Base-by-base conservation (phyloP, 2,888 invertebrate species). In the Eupithecia exiguata region DNA sequence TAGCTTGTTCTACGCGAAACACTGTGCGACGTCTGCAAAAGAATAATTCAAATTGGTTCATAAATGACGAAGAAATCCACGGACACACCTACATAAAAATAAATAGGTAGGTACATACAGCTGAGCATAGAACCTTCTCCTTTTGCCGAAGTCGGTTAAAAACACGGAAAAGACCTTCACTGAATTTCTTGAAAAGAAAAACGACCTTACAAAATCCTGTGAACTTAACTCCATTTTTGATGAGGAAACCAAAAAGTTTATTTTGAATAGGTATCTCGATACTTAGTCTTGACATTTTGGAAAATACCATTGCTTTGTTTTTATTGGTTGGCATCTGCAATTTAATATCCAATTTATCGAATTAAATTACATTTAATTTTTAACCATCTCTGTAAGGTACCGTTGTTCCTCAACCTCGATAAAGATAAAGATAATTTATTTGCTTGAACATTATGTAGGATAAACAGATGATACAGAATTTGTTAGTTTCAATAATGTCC, bases 151-250 rank as follows among this genome's bases (percentile, higher is more conserved):
- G n/a, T n/a, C n/a, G n/a, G n/a, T n/a, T n/a, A 30, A 46, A 7
- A 46, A 46, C 18, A 46, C 49, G 49, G 49, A 53, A 46, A 46
- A 53, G 49, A 53, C 49, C 49, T 53, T 53, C 21, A 36, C 38
- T 36, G 5, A 18, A 36, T 6, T 36, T 36, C 36, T 63, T 63
- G 9, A n/a, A 18, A 63, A 63, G 7, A 3, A 12, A 63, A 36
- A 35, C 6, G 36, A 63, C 63, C 63, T 63, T 63, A 63, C 21
- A 21, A 53, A 63, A 63, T 12, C 10, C 5, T 63, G 63, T 63
- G 36, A 63, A 63, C 63, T 63, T 63, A 38, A 63, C 63, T 5
- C 63, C 63, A 63, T 63, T 36, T 63, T 12, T 5, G 63, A 36
- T 63, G 10, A 63, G 63, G 63, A 63, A 63, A 35, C 12, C 9